A percentile compares a stretch with the other conserved stretches of the same genome.
These are phyloP conservation scores for Chiroxiphia lanceolata DNA, from an alignment of 2,797 vertebrate species.

Conservation along the genomic window DNA sequence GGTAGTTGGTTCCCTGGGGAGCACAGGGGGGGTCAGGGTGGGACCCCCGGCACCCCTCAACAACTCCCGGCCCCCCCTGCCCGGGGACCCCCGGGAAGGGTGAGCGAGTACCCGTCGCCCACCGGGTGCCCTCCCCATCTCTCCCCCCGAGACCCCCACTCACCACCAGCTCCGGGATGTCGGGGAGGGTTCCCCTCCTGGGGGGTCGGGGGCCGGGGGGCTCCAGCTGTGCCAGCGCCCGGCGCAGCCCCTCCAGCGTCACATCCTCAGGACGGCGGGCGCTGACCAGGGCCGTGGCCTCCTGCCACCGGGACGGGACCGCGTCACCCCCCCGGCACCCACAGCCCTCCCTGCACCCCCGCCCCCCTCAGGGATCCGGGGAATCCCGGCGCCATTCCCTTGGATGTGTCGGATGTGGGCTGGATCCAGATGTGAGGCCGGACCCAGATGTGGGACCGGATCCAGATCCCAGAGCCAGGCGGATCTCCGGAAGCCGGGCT, in stretches of 20 bases:
- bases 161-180: slow-evolving; percentile 83
- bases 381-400: neutral
- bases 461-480: neutral
- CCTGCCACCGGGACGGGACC: slow-evolving; percentile 61
- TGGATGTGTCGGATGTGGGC: neutral
- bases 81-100: too few relatives aligned
- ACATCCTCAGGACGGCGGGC: slow-evolving; percentile 80
- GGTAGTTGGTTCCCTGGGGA: slow-evolving; percentile 86
- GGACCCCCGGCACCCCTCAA: neutral
- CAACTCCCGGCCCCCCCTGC: neutral
- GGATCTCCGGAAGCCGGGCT: neutral
- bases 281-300: slow-evolving; percentile 79
- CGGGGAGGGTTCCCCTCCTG: slow-evolving; percentile 70
- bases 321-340: neutral
- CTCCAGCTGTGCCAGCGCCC: slow-evolving; percentile 69
- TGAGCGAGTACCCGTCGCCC: too few relatives aligned
- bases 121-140: rapidly evolving
- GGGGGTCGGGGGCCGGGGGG: slow-evolving; percentile 56
- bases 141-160: neutral
- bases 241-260: slow-evolving; percentile 78
- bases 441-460: neutral
- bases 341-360: neutral
- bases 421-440: neutral
- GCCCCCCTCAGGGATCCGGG: neutral
- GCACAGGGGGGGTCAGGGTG: neutral